Percentiles rank a stretch among this genome's conserved stretches.
These are phyloP conservation scores for Micrastur ruficollis DNA, from an alignment of 2,797 vertebrate genomes.

Conservation along the genomic window DNA sequence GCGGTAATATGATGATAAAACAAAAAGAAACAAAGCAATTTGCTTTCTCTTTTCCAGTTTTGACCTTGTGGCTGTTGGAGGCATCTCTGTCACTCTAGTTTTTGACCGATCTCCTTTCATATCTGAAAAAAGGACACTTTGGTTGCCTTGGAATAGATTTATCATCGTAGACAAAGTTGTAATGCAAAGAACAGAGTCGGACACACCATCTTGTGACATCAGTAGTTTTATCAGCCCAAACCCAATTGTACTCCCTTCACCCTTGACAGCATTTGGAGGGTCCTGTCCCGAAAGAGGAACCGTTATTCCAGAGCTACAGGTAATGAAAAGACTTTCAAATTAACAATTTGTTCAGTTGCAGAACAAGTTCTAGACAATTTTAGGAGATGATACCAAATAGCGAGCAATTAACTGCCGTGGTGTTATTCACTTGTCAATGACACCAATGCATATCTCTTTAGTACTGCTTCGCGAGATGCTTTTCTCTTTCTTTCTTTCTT, in stretches of 20 bases:
- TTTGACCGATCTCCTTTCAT: constrained; percentile 95
- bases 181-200: constrained; percentile 84
- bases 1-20: not conserved
- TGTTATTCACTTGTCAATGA: not conserved
- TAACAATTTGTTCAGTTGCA: not conserved
- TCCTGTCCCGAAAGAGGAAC: constrained; percentile 89
- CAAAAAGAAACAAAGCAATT: not conserved
- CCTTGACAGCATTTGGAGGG: constrained; percentile 88
- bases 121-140: constrained; percentile 87
- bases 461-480: not conserved
- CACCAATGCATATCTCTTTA: not conserved
- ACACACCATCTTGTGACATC: constrained; percentile 83
- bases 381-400: not conserved
- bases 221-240: constrained; percentile 88
- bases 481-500: not conserved
- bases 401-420: not conserved
- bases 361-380: not conserved
- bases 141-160: constrained; percentile 95
- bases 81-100: constrained; percentile 88
- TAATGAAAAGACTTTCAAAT: constrained; percentile 57
- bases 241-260: constrained; percentile 91
- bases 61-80: constrained; percentile 91
- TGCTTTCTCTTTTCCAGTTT: constrained; percentile 81
- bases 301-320: constrained; percentile 92
- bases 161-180: constrained; percentile 90